Percentiles rank a stretch among this genome's conserved stretches.
phyloP scores from a whole-genome alignment of 2,888 invertebrate genomes.

The Parthenolecanium corni region DNA sequence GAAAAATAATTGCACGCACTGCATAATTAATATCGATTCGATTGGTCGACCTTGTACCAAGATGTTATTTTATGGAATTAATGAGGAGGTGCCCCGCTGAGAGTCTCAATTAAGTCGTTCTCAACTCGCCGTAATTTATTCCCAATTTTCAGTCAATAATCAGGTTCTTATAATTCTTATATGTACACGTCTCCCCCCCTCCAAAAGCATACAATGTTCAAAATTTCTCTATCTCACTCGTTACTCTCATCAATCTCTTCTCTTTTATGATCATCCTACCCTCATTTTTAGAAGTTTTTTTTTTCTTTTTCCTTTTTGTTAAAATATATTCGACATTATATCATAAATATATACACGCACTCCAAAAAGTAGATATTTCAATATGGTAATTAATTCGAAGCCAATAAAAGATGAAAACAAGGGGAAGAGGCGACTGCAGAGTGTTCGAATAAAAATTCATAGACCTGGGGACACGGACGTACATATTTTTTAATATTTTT shows the following conservation, averaged over 20 bases:
- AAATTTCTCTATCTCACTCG: background rate
- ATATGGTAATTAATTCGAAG: constrained; percentile 26
- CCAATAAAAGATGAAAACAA: background rate
- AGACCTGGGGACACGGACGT: background rate
- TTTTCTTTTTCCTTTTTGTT: too few species aligned
- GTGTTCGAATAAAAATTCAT: background rate
- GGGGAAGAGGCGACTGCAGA: background rate
- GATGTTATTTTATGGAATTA: constrained; percentile 22
- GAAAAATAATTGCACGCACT: constrained; percentile 7
- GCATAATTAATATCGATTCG: constrained; percentile 27
- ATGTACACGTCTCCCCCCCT: too few species aligned
- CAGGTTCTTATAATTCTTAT: constrained; percentile 22
- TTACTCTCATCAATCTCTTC: background rate
- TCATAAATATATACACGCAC: background rate
- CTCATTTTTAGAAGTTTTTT: too few species aligned
- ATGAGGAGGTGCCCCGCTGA: constrained; percentile 27
- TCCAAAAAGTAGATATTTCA: constrained; percentile 7
- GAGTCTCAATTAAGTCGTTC: constrained; percentile 24
- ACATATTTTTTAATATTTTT: background rate
- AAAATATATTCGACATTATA: too few species aligned
- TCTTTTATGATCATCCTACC: background rate
- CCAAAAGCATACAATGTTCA: constrained; percentile 3
- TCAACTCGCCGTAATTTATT: constrained; percentile 22
- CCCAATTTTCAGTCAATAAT: constrained; percentile 28
- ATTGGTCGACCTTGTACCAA: constrained; percentile 25